Evolutionary conservation across 1,140 invertebrate species (phyloP), one percentile per base, ranked within the genome.

Genomic region (Paralvinella palmiformis): DNA sequence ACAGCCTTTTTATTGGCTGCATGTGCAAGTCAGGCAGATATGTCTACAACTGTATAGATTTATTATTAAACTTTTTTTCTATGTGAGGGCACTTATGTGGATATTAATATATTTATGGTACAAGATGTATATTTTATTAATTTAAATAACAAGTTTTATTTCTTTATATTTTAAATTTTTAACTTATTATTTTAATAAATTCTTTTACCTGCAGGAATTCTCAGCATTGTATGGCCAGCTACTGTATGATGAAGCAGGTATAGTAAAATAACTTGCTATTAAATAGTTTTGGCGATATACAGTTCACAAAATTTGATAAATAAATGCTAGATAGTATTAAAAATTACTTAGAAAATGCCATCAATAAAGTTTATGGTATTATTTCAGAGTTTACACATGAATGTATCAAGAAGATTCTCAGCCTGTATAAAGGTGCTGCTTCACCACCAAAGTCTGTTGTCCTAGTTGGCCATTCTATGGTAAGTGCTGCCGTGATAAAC

Each of bases 391-490:
- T 89, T 84, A 85, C 91, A 1, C 84, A 86, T 44, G 75, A 84
- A 29, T 89, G 88, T 65, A 85, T 94, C 44, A 78, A 86, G 50
- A 85, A 84, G 71, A 89, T 95, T 72, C 77, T 91, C 20, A 82
- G 81, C 41, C 78, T 95, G 33, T 95, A 95, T 72, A 72, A 73
- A 48, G 82, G 84, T 63, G 77, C 69, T 52, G 45, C 69, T 78
- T 32, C 68, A 61, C 64, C 83, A 78, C 86, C 86, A 36, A 81
- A 79, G 22, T 85, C 86, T 45, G 84, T 94, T 53, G 83, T 94
- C 44, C 72, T 95, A 0, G 88, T 95, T 77, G 92, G 91, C 24
- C 92, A 96, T 83, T 95, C 92, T 2, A 93, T 95, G 90, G 91
- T 91, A 83, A 84, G 83, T 78, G 48, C 20, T 29, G n/a, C n/a